Evolutionary conservation across 23 tunicate genomes (phyloP).

Genomic region (Halocynthia aurantium): DNA sequence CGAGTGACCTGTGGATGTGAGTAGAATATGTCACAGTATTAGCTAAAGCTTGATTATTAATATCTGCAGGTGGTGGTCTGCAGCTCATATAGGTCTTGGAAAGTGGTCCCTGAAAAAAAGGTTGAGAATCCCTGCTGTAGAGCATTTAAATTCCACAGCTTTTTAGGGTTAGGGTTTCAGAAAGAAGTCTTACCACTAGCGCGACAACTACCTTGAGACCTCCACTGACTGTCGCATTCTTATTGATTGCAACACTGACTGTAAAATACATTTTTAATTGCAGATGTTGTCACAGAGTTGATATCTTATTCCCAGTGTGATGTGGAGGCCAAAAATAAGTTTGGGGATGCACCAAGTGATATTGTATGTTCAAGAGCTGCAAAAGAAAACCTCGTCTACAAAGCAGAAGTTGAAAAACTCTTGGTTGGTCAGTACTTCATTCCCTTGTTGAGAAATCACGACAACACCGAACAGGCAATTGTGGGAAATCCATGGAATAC

Average conservation of each 20-base stretch:
- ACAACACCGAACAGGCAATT: conserved; percentile 49
- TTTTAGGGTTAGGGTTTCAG: no score
- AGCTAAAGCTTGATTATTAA: no score
- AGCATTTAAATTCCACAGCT: no score
- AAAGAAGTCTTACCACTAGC: not conserved
- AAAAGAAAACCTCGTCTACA: conserved; percentile 5
- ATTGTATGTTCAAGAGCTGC: conserved; percentile 36
- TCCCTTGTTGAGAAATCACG: conserved; percentile 70
- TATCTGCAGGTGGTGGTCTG: no score
- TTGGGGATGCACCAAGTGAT: conserved; percentile 34
- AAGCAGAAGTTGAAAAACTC: conserved; percentile 23
- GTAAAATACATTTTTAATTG: not conserved
- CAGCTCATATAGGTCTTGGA: no score
- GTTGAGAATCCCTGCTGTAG: no score
- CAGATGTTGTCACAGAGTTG: conserved; percentile 60
- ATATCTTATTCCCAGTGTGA: conserved; percentile 32
- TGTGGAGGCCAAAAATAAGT: conserved; percentile 36
- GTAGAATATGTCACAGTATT: no score
- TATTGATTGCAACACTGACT: not conserved
- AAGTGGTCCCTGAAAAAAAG: no score
- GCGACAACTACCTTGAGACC: not conserved
- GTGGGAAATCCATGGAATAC: conserved; percentile 41
- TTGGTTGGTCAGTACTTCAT: conserved; percentile 55
- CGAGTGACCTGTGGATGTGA: no score
- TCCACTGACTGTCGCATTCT: not conserved